Evolutionary conservation across 1,140 invertebrate species (phyloP).

Genomic region (Periplaneta americana): DNA sequence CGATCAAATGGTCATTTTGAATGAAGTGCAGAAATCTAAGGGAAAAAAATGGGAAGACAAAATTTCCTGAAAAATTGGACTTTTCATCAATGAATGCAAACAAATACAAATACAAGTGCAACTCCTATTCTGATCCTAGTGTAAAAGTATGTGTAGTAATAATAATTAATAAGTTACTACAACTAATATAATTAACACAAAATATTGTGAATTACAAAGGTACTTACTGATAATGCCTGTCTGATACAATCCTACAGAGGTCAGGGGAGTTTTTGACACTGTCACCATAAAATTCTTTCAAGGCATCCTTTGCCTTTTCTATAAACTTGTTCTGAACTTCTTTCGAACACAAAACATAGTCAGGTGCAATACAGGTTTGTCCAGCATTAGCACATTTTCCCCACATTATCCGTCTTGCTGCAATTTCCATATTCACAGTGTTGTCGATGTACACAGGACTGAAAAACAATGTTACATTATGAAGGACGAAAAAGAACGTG

Average conservation of each 20-base stretch:
- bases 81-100: neutral
- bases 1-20: too few species aligned
- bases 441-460: slow-evolving; percentile 84
- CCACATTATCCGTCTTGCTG: slow-evolving; percentile 85
- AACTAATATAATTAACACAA: neutral
- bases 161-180: too few species aligned
- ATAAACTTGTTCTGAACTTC: slow-evolving; percentile 67
- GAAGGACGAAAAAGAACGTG: too few species aligned
- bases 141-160: too few species aligned
- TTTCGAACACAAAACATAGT: slow-evolving; percentile 89
- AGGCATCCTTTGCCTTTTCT: slow-evolving; percentile 51
- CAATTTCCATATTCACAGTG: slow-evolving; percentile 62
- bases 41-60: too few species aligned
- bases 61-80: neutral
- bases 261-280: slow-evolving; percentile 75
- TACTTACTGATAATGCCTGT: slow-evolving; percentile 68
- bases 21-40: too few species aligned
- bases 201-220: neutral
- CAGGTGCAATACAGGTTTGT: slow-evolving; percentile 97
- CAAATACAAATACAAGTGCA: too few species aligned
- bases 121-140: too few species aligned
- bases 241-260: slow-evolving; percentile 81
- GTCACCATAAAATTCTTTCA: slow-evolving; percentile 83
- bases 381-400: slow-evolving; percentile 92
- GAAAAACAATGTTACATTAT: too few species aligned